Conservation (phyloP, 2,797 vertebrate genomes). For the Acanthurus tractus region DNA sequence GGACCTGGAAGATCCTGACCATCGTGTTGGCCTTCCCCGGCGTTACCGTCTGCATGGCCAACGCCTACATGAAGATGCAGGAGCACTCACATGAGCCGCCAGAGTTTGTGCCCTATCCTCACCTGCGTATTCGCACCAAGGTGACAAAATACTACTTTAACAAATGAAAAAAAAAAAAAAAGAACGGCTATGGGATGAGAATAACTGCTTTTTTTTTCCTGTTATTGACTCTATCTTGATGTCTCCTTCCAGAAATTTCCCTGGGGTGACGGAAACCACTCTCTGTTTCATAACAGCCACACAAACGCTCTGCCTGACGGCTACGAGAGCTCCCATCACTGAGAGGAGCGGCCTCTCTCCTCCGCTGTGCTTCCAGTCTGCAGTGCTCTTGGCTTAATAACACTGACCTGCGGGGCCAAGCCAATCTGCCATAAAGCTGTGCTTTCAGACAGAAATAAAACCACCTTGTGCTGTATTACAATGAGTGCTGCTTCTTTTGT, state of each 20-base stretch:
- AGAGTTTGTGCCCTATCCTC: slow-evolving; percentile 85
- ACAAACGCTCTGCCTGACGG: slow-evolving; percentile 89
- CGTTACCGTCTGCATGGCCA: slow-evolving; percentile 88
- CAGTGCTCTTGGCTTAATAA: slow-evolving; percentile 22
- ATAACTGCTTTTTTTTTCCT: background rate
- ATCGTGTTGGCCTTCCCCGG: slow-evolving; percentile 86
- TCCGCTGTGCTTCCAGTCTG: slow-evolving; percentile 12
- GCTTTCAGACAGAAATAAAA: slow-evolving; percentile 56
- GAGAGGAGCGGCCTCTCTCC: slow-evolving; percentile 29
- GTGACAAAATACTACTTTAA: slow-evolving; percentile 58
- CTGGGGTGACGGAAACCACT: slow-evolving; percentile 93
- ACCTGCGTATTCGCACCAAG: slow-evolving; percentile 92
- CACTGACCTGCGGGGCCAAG: slow-evolving; percentile 23
- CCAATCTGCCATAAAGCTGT: background rate
- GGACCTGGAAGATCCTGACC: slow-evolving; percentile 88
- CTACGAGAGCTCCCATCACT: slow-evolving; percentile 82
- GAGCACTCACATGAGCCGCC: slow-evolving; percentile 54
- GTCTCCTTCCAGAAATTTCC: slow-evolving; percentile 83
- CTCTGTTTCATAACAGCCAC: slow-evolving; percentile 89
- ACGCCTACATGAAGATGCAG: slow-evolving; percentile 85
- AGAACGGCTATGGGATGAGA: background rate
- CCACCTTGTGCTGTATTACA: slow-evolving; percentile 26
- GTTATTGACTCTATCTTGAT: background rate
- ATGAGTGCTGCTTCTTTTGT: slow-evolving; percentile 18
- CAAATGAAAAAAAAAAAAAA: no score